Conservation (phyloP, 2,888 invertebrate species). For the Drymonia ruficornis region DNA sequence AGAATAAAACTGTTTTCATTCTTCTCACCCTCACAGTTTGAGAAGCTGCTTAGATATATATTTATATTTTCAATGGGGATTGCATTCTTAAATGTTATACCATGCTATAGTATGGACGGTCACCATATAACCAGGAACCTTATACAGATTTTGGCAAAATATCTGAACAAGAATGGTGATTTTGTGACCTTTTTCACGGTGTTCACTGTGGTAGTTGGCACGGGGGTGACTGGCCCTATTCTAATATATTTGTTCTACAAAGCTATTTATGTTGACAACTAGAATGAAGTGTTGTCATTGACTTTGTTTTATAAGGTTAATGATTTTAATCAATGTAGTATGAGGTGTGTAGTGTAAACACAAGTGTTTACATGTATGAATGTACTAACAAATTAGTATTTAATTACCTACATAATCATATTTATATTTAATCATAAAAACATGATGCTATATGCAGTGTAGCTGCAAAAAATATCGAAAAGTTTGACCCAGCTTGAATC, state of each 20-base stretch:
- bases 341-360: too few relatives aligned
- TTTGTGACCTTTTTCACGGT: slow-evolving; percentile 82
- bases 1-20: slow-evolving; percentile 85
- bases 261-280: slow-evolving; percentile 61
- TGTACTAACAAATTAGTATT: too few relatives aligned
- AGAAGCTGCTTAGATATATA: slow-evolving; percentile 91
- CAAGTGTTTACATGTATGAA: too few relatives aligned
- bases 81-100: slow-evolving; percentile 95
- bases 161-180: slow-evolving; percentile 85
- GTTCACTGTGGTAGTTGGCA: slow-evolving; percentile 89
- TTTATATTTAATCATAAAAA: too few relatives aligned
- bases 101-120: slow-evolving; percentile 97
- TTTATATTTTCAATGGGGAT: slow-evolving; percentile 95
- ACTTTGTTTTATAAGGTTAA: slow-evolving; percentile 1
- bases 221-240: slow-evolving; percentile 87
- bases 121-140: slow-evolving; percentile 92
- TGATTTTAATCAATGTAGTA: not conserved
- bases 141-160: slow-evolving; percentile 85
- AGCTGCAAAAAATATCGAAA: too few relatives aligned
- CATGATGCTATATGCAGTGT: too few relatives aligned
- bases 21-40: slow-evolving; percentile 88
- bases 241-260: slow-evolving; percentile 79
- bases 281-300: slow-evolving; percentile 6
- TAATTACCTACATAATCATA: too few relatives aligned
- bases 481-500: too few relatives aligned